Base-by-base conservation (phyloP, 2,113 vertebrate genomes). In the Galemys pyrenaicus region DNA sequence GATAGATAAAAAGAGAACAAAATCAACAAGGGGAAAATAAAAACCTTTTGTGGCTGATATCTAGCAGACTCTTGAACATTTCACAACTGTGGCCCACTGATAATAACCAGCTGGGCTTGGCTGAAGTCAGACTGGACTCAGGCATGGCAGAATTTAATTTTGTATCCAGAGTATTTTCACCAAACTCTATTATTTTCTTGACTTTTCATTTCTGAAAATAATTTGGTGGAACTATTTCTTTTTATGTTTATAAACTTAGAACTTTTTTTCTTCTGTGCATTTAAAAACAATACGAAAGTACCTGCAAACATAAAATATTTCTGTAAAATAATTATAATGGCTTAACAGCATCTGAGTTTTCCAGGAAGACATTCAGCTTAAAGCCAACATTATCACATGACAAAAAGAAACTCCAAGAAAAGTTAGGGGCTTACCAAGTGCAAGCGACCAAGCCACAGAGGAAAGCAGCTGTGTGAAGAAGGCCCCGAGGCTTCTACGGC, bases 361-460 rank as follows among this genome's bases (percentile, higher is more conserved):
- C 90, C 90, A 82, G 75, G 75, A 93, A 83, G 32, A 32, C 16
- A 81, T 65, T 95, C 44, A 83, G 96, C 73, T 94, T 88, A 83
- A 87, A 12, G 93, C 35, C 8, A 3, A 0, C 5, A 3, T 93
- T 6, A 97, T 88, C 8, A 2, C 85, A 92, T 81, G 88, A 96
- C 95, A 97, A 89, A 91, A 92, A 97, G 94, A 67, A 60, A 85
- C 65, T 67, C 10, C 17, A 84, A 64, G 58, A 97, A 98, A 98
- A 93, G 32, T 98, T 98, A 94, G 98, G 98, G 97, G 97, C 96
- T 98, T 98, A 98, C 97, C 97, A 15, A 96, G 81, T 44, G 6
- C 87, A 60, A 89, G 79, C n/a, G 77, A 96, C 94, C 46, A 44
- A 92, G 54, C 58, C 51, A 81, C 89, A 30, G 15, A 74, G 93